Evolutionary conservation across 2,888 invertebrate species (phyloP).

Genomic region (Parelbella ahira): DNA sequence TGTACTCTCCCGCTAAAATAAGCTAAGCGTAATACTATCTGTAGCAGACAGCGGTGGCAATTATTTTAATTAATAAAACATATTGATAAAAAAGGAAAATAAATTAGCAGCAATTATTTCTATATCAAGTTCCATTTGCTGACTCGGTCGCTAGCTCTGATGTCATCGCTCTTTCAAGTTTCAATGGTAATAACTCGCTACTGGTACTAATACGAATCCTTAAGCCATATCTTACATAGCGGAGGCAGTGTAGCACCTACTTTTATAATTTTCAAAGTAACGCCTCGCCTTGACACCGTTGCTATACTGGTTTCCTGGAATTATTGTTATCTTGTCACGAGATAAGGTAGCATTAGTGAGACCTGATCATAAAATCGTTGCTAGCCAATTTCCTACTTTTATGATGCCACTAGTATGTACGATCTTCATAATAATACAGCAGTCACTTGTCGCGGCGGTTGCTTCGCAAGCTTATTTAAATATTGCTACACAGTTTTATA

Average conservation of each 20-base stretch:
- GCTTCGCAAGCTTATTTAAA: no score
- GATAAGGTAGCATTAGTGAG: slow-evolving; percentile 6
- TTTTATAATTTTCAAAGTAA: slow-evolving; percentile 2
- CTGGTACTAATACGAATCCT: background rate
- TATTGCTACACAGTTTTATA: no score
- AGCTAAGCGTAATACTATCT: no score
- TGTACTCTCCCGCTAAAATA: no score
- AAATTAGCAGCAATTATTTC: background rate
- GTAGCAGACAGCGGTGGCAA: no score
- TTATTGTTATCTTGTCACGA: background rate
- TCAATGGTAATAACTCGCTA: slow-evolving; percentile 9
- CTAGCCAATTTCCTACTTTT: background rate
- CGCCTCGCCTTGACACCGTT: slow-evolving; percentile 1
- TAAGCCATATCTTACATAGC: background rate
- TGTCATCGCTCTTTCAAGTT: slow-evolving; percentile 10
- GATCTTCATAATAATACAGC: slow-evolving; percentile 3
- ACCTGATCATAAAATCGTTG: background rate
- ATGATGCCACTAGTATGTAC: slow-evolving; percentile 1
- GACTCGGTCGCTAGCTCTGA: background rate
- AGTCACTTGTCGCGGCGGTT: no score
- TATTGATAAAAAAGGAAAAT: no score
- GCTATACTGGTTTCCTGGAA: slow-evolving; percentile 5
- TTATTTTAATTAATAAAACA: no score
- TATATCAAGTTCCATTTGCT: background rate
- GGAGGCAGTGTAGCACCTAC: background rate